Evolutionary conservation across 2,888 invertebrate species (phyloP), one percentile per base, ranked within the genome.

Genomic region (Stenurella melanura): DNA sequence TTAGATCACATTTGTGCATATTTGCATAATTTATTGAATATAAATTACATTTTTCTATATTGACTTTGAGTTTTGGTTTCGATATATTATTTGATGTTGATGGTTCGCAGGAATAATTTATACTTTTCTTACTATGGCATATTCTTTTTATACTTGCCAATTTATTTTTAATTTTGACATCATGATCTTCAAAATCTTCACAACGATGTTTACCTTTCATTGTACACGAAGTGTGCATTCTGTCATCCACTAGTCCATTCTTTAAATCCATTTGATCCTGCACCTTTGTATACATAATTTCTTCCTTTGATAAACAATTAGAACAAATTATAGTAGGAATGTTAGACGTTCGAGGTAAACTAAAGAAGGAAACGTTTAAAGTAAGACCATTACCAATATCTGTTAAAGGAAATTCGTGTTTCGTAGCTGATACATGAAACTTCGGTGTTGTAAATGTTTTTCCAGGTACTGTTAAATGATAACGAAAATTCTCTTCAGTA

Each of bases 401-500:
- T 0, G 95, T 94, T 74, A 92, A 86, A 3, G 96, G 96, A 89
- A 96, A 96, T 78, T 92, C 92, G 89, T 96, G 96, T 79, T 92
- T 92, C 1, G 94, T 93, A 19, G 90, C 87, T 81, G 92, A 91
- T 76, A 91, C 90, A 68, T 91, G 90, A 80, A 87, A 87, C 90
- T 87, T 87, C 90, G 90, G 82, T 88, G 91, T 79, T 91, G 92
- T 86, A 93, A 94, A 2, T 93, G 94, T 82, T 93, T 93, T 81
- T 92, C 92, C 72, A 94, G 90, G 90, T 93, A 93, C 91, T 94
- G 95, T 81, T 93, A 92, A 80, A 94, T 91, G 89, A 91, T 92
- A 79, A 79, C 82, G 75, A 79, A 87, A 74, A 85, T 86, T 83
- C 75, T 83, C 76, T 75, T 84, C 74, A 18, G 89, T 88, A 56